Evolutionary conservation across 2,797 vertebrate genomes (phyloP).

Genomic region (Orestias chungarensis): DNA sequence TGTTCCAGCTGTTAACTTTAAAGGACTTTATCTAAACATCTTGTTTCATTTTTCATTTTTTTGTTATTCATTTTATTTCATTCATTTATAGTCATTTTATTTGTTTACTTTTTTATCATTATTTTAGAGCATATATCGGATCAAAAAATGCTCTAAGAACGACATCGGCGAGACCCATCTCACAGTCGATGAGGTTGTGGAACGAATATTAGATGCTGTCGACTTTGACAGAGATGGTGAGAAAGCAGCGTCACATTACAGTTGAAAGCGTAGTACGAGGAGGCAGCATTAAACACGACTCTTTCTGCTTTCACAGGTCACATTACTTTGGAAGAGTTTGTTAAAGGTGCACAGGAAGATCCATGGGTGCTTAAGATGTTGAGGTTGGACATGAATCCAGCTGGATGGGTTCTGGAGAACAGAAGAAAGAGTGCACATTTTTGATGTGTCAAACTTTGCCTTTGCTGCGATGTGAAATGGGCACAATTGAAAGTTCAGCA

Average conservation of each 20-base stretch:
- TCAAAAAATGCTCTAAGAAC: slow-evolving; percentile 63
- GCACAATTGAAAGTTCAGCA: not conserved
- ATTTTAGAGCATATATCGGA: slow-evolving; percentile 69
- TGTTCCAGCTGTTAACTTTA: not conserved
- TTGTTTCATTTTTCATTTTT: not conserved
- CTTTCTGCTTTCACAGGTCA: slow-evolving; percentile 51
- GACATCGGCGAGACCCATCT: slow-evolving; percentile 30
- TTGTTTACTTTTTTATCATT: not conserved
- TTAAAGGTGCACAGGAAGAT: slow-evolving; percentile 76
- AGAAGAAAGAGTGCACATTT: slow-evolving; percentile 76
- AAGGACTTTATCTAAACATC: not conserved
- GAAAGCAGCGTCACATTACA: not conserved
- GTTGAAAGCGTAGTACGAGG: rapidly evolving
- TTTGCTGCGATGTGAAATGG: not conserved
- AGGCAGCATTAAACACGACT: not conserved
- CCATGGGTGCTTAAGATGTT: slow-evolving; percentile 80
- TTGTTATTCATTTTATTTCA: too few species aligned
- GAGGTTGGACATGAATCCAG: slow-evolving; percentile 78
- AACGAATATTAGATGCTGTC: slow-evolving; percentile 70
- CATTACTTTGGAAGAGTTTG: slow-evolving; percentile 76
- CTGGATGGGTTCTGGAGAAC: slow-evolving; percentile 76
- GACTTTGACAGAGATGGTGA: slow-evolving; percentile 77
- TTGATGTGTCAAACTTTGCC: slow-evolving; percentile 41
- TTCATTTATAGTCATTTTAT: too few species aligned
- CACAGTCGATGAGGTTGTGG: slow-evolving; percentile 71